phyloP scores from a whole-genome alignment of 2,888 invertebrate genomes.

The Anthrax anthrax region DNA sequence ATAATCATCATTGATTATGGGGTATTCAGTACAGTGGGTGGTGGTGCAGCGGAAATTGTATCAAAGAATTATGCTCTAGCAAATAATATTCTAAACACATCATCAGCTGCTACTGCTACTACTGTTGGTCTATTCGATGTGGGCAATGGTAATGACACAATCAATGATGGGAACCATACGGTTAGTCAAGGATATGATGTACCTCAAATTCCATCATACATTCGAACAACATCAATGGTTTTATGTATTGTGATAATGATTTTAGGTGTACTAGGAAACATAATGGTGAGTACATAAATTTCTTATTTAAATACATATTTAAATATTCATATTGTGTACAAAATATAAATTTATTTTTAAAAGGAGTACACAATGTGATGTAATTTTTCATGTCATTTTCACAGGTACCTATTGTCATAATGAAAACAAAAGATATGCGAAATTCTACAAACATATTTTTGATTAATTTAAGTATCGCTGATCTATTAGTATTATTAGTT shows the following conservation, averaged over 20 bases:
- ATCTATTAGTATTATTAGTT: constrained; percentile 76
- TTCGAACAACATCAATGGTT: constrained; percentile 74
- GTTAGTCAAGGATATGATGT: constrained; percentile 13
- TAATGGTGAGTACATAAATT: constrained; percentile 45
- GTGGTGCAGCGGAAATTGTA: constrained; percentile 14
- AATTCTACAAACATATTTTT: constrained; percentile 91
- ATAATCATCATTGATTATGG: constrained; percentile 8
- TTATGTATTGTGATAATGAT: constrained; percentile 80
- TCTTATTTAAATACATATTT: too few species aligned
- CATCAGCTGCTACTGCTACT: too few species aligned
- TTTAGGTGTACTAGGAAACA: constrained; percentile 80
- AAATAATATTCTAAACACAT: constrained; percentile 13
- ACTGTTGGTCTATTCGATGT: constrained; percentile 15
- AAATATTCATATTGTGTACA: background rate
- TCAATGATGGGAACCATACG: background rate
- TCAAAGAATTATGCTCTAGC: constrained; percentile 16
- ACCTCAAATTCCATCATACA: constrained; percentile 65
- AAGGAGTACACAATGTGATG: background rate
- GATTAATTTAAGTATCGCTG: constrained; percentile 85
- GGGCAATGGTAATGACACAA: constrained; percentile 1
- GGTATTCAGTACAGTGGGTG: background rate
- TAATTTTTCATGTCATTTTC: background rate
- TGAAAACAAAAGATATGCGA: constrained; percentile 84
- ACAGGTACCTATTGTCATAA: constrained; percentile 69
- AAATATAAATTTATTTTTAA: background rate